Evolutionary conservation across 1,140 invertebrate species (phyloP), one percentile per base, ranked within the genome.

Genomic region (Drosophila kepulauana): DNA sequence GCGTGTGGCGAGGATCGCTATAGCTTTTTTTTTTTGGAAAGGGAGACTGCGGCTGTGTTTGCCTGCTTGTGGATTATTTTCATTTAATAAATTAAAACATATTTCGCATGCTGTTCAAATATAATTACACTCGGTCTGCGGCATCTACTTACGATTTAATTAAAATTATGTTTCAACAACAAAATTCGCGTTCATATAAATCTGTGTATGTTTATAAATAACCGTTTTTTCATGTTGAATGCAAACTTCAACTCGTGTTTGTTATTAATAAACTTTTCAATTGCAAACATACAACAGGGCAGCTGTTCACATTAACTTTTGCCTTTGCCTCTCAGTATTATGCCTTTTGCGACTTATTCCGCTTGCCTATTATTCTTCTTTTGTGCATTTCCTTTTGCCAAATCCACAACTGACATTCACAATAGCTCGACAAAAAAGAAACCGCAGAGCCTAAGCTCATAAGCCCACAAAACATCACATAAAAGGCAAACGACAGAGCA

Each of bases 181-280:
- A 78, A 25, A 62, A 57, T 61, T 25, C 20, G 20, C 20, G 20
- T 20, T 15, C 33, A 7, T 49, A 58, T 38, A 46, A 63, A 71
- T 71, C n/a, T n/a, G 15, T 48, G 35, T 25, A 25, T 67, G 45
- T 52, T 6, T 57, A 59, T 46, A 48, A 64, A 72, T 72, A 56
- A 57, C 56, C 51, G 56, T 77, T 68, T 81, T 78, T 38, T 38
- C 10, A 10, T 38, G 35, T 10, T 38, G 43, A 88, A 84, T 67
- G 73, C 62, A 63, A 43, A 43, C 20, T 10, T 66, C 67, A 20
- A 20, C 64, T 77, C 41, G 58, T 56, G 67, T 76, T 84, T 69
- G 85, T 88, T 88, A 88, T 88, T 88, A 88, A 88, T 89, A 89
- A 88, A 88, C 84, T 88, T 88, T 88, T 88, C 74, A 81, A 84